Evolutionary conservation across 2,797 vertebrate genomes (phyloP), one percentile per base, ranked within the genome.

Genomic region (Pseudochaenichthys georgianus): DNA sequence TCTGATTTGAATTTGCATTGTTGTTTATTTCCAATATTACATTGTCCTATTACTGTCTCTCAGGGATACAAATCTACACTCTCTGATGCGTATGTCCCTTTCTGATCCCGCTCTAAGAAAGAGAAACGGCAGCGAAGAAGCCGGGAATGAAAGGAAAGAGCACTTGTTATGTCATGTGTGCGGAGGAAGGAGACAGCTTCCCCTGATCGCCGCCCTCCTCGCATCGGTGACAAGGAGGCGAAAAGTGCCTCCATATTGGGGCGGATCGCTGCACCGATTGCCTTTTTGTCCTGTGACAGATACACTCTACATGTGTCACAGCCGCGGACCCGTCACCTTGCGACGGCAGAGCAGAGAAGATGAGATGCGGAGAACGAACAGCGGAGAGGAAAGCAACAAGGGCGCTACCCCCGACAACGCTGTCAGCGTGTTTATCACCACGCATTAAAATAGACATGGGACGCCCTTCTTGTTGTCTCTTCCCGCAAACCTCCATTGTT

Each of bases 271-370:
- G 63, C 31, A 72, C 73, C 64, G 53, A 89, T 90, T 86, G 85
- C 75, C 83, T 89, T 88, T 91, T 88, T 84, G 81, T 92, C 82
- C 84, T 1, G 74, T 91, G 90, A 91, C 88, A 92, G 87, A 89
- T 88, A 59, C 89, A 81, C 88, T 86, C 69, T 77, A 68, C 84
- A 76, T 47, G 86, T 87, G 88, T 90, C 89, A 86, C 82, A 67
- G 82, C 67, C 13, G 70, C 21, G 64, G 59, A 75, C 71, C 83
- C 63, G 67, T 86, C 88, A 88, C 84, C 81, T 77, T 4, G 34
- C 34, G 34, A 38, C 34, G 9, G 62, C 3, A 0, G 31, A 64
- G 75, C 51, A n/a, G 43, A 41, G 77, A 54, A 50, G 82, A 83
- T 75, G 68, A 85, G 75, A 87, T 76, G 43, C 53, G 15, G 76